Evolutionary conservation across 1,140 invertebrate genomes (phyloP).

Genomic region (Helicoverpa zea): DNA sequence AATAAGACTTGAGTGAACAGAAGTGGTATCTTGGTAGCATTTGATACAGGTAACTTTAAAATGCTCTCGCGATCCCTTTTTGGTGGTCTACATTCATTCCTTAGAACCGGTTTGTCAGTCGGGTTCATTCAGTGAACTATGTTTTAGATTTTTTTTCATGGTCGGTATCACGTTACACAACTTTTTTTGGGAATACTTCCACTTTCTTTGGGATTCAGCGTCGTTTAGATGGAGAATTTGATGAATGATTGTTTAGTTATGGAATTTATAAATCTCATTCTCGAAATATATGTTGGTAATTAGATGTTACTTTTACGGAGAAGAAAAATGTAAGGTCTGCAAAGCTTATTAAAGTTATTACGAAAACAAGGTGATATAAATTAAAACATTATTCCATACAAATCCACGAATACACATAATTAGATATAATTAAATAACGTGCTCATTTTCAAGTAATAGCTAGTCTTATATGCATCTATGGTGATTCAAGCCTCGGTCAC

Average conservation of each 20-base stretch:
- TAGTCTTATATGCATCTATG: neutral
- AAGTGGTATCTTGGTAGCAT: neutral
- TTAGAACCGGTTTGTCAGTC: constrained; percentile 40
- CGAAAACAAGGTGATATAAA: neutral
- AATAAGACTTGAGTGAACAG: neutral
- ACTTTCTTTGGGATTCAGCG: neutral
- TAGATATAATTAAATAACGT: neutral
- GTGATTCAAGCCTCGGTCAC: neutral
- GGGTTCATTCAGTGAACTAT: constrained; percentile 48
- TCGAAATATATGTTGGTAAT: no score
- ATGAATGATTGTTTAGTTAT: neutral
- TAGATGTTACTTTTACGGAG: no score
- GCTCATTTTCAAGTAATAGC: neutral
- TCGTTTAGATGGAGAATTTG: constrained; percentile 3
- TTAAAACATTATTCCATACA: neutral
- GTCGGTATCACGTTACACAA: constrained; percentile 18
- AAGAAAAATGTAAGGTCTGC: no score
- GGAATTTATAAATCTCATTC: neutral
- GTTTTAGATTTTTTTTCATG: constrained; percentile 41
- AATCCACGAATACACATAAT: neutral
- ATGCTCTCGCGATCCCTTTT: constrained; percentile 30
- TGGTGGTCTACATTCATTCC: constrained; percentile 40
- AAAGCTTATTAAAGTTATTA: neutral
- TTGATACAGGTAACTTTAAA: constrained; percentile 41
- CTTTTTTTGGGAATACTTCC: constrained; percentile 7